phyloP scores from a whole-genome alignment of 2,888 invertebrate genomes.

The Macaria liturata region DNA sequence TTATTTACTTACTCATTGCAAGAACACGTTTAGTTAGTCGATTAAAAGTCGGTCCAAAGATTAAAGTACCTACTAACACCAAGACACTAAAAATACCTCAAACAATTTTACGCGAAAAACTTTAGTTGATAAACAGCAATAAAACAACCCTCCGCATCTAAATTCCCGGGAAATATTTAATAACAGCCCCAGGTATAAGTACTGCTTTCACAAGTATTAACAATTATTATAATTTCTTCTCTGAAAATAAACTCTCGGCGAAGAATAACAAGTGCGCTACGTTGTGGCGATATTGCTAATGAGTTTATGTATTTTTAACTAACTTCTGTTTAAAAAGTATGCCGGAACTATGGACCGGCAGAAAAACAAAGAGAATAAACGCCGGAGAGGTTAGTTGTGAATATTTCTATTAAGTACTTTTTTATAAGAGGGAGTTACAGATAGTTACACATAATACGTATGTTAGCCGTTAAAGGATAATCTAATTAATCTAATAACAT shows the following conservation, averaged over 20 bases:
- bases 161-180: conserved; percentile 32
- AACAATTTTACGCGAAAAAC: conserved; percentile 7
- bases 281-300: conserved; percentile 34
- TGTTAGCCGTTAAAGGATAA: too few relatives aligned
- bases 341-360: conserved; percentile 17
- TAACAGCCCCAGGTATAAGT: conserved; percentile 25
- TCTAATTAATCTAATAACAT: too few relatives aligned
- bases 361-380: conserved; percentile 4
- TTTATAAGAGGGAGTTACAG: too few relatives aligned
- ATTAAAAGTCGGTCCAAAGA: background rate
- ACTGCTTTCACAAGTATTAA: conserved; percentile 30
- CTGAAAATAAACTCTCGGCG: conserved; percentile 38
- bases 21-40: too few relatives aligned
- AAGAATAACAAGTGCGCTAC: conserved; percentile 31
- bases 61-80: background rate
- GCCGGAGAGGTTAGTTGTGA: background rate
- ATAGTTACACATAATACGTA: too few relatives aligned
- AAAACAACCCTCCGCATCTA: conserved; percentile 21
- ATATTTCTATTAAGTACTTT: too few relatives aligned
- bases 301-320: conserved; percentile 37
- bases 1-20: too few relatives aligned
- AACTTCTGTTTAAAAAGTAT: conserved; percentile 15
- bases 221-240: conserved; percentile 49
- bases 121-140: conserved; percentile 21
- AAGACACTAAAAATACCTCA: background rate